Conservation (phyloP, 1,140 invertebrate genomes). For the Micrasema longulum region DNA sequence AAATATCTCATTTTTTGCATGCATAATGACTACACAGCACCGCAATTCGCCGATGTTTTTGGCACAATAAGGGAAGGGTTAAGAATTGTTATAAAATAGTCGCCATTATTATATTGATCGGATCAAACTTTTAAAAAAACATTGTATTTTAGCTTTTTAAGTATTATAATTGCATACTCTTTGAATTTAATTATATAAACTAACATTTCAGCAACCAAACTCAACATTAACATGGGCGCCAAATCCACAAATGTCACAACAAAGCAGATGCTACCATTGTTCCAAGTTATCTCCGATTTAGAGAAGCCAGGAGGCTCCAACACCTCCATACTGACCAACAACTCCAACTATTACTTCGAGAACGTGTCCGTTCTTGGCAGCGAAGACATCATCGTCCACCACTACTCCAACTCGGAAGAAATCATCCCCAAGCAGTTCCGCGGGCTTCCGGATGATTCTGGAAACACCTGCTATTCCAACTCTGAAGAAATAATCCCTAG, state of each 20-base stretch:
- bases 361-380: conserved; percentile 33
- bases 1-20: too few relatives aligned
- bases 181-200: too few relatives aligned
- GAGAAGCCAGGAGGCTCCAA: conserved; percentile 40
- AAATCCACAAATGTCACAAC: conserved; percentile 49
- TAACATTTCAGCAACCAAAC: not conserved
- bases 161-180: too few relatives aligned
- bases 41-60: too few relatives aligned
- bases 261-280: conserved; percentile 50
- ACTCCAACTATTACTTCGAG: conserved; percentile 40
- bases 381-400: conserved; percentile 24
- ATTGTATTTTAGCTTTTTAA: too few relatives aligned
- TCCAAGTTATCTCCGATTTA: conserved; percentile 54
- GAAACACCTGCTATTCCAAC: not conserved
- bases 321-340: conserved; percentile 41
- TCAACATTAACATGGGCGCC: conserved; percentile 39
- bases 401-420: conserved; percentile 19
- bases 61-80: too few relatives aligned
- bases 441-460: not conserved
- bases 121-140: too few relatives aligned
- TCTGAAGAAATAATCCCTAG: conserved; percentile 18
- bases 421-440: conserved; percentile 5
- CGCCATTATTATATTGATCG: too few relatives aligned
- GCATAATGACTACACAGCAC: too few relatives aligned
- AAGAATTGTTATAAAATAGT: too few relatives aligned